phyloP scores from a whole-genome alignment of 2,797 vertebrate species.

The Neostethus bicornis region DNA sequence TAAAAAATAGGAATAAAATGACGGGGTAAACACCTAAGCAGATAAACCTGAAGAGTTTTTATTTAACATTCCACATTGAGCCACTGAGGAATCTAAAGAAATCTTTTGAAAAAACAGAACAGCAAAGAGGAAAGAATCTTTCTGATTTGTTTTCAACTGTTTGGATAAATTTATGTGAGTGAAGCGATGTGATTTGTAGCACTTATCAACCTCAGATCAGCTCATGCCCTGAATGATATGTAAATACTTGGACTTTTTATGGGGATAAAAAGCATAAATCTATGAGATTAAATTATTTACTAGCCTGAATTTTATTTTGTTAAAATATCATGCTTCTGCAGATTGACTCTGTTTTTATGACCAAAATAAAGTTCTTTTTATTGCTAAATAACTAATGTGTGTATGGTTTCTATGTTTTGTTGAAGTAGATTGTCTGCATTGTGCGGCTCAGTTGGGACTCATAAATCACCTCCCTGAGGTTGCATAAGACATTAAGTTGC shows the following conservation, averaged over 20 bases:
- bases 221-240: neutral
- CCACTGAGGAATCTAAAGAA: too few relatives aligned
- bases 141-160: neutral
- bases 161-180: conserved; percentile 7
- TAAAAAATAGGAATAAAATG: too few relatives aligned
- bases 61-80: too few relatives aligned
- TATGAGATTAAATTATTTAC: neutral
- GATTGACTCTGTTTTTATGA: conserved; percentile 5
- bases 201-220: conserved; percentile 8
- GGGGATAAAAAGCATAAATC: neutral
- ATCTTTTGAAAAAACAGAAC: too few relatives aligned
- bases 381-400: conserved; percentile 6
- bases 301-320: neutral
- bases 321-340: conserved; percentile 1
- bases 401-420: conserved; percentile 31
- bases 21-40: too few relatives aligned
- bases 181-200: neutral
- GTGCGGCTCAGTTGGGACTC: conserved; percentile 13
- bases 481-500: conserved; percentile 45
- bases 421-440: conserved; percentile 13
- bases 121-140: too few relatives aligned
- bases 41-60: too few relatives aligned
- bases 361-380: conserved; percentile 45
- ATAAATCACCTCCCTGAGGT: conserved; percentile 54
- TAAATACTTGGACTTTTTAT: neutral